Conservation (phyloP, 2,113 vertebrate species). For the Dasyurus viverrinus region DNA sequence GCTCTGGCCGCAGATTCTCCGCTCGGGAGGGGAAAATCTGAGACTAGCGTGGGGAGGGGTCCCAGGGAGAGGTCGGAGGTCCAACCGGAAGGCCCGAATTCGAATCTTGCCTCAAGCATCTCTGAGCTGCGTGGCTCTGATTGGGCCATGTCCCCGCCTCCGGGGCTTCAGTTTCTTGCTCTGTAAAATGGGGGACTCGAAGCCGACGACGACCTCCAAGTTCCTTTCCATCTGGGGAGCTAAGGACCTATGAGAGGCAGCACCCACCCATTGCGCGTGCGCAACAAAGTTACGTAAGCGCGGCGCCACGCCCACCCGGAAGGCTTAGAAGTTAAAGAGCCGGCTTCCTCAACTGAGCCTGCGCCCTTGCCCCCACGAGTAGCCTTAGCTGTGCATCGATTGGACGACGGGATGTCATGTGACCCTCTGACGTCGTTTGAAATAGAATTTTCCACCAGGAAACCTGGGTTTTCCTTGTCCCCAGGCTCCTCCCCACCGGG, state of each 20-base stretch:
- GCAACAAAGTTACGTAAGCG: background rate
- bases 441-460: background rate
- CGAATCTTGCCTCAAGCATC: background rate
- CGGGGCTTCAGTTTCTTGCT: background rate
- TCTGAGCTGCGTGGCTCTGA: background rate
- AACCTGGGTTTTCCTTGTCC: background rate
- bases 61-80: background rate
- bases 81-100: background rate
- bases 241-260: background rate
- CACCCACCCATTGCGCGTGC: background rate
- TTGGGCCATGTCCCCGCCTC: background rate
- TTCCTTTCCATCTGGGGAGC: rapidly evolving
- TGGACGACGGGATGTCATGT: background rate
- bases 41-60: background rate
- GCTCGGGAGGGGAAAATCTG: background rate
- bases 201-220: background rate
- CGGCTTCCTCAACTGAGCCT: background rate
- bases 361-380: background rate
- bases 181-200: background rate
- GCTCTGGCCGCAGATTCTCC: background rate
- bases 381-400: background rate
- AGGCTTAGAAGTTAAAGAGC: background rate
- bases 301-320: background rate
- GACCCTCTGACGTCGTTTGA: background rate
- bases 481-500: background rate